These are phyloP conservation scores for Leucozona laternaria DNA, from an alignment of 2,888 invertebrate species.

Conservation along the genomic window DNA sequence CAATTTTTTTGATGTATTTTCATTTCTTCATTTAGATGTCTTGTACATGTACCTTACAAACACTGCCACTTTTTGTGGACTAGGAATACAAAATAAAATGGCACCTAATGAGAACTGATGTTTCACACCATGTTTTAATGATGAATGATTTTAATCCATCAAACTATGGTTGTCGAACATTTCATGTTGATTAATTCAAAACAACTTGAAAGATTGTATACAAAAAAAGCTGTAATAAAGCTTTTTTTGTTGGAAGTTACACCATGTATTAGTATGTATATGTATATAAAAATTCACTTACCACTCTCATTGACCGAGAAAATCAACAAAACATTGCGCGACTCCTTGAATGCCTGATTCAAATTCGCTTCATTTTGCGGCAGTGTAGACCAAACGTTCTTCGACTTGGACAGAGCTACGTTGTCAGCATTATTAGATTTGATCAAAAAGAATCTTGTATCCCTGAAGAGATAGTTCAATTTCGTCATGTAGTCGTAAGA, in stretches of 20 bases:
- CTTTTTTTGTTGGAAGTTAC: not conserved
- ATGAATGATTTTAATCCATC: no score
- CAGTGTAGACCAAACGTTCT: slow-evolving; percentile 98
- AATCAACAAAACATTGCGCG: slow-evolving; percentile 96
- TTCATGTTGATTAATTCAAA: no score
- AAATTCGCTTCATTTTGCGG: slow-evolving; percentile 98
- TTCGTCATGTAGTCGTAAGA: slow-evolving; percentile 94
- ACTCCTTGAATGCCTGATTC: slow-evolving; percentile 96
- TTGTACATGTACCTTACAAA: no score
- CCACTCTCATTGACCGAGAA: slow-evolving; percentile 99
- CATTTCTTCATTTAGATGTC: no score
- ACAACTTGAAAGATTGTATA: no score
- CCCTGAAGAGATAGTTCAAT: slow-evolving; percentile 96
- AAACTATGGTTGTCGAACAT: no score
- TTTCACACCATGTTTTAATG: no score
- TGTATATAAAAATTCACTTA: slow-evolving; percentile 76
- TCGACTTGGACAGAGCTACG: slow-evolving; percentile 96
- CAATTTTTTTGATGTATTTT: no score
- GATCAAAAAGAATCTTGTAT: slow-evolving; percentile 97
- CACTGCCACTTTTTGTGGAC: no score
- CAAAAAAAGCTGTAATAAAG: not conserved
- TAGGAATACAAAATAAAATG: no score
- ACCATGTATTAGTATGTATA: not conserved
- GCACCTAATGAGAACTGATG: no score
- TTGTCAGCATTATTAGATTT: slow-evolving; percentile 99